Conservation (phyloP, 2,797 vertebrate species). For the Hylomyscus alleni region DNA sequence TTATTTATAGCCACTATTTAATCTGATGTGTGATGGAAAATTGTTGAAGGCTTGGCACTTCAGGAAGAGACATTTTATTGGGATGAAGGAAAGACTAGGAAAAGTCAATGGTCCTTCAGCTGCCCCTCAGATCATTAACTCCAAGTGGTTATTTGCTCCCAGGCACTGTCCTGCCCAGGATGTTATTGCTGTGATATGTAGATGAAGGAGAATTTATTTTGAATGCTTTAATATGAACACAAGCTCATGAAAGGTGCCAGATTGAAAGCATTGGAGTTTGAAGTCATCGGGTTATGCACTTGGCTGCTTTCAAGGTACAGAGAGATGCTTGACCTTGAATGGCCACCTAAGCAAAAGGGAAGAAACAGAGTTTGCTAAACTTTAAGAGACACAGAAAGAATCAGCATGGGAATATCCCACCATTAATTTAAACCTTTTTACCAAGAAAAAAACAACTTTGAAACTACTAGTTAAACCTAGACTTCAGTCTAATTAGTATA, state of each 20-base stretch:
- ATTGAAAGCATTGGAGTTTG: conserved; percentile 82
- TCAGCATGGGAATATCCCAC: not conserved
- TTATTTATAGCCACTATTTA: conserved; percentile 76
- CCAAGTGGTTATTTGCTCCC: conserved; percentile 75
- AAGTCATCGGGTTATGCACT: conserved; percentile 79
- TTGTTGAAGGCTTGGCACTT: conserved; percentile 71
- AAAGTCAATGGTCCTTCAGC: conserved; percentile 79
- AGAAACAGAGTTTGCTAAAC: conserved; percentile 73
- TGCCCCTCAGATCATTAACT: conserved; percentile 74
- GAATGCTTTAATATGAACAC: conserved; percentile 80
- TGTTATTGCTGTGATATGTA: conserved; percentile 72
- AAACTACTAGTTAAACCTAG: conserved; percentile 65
- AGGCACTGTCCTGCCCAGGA: conserved; percentile 50
- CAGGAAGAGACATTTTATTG: conserved; percentile 76
- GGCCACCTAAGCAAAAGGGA: conserved; percentile 77
- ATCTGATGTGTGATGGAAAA: conserved; percentile 78
- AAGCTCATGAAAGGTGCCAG: conserved; percentile 78
- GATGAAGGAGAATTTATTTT: conserved; percentile 80
- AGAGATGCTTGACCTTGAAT: conserved; percentile 80
- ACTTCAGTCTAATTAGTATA: conserved; percentile 48
- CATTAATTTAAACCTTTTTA: conserved; percentile 60
- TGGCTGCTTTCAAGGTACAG: conserved; percentile 75
- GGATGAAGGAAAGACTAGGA: conserved; percentile 68
- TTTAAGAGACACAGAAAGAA: conserved; percentile 61
- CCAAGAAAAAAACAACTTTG: conserved; percentile 23